Base-by-base conservation (phyloP, 2,888 invertebrate genomes). In the Patella pellucida region DNA sequence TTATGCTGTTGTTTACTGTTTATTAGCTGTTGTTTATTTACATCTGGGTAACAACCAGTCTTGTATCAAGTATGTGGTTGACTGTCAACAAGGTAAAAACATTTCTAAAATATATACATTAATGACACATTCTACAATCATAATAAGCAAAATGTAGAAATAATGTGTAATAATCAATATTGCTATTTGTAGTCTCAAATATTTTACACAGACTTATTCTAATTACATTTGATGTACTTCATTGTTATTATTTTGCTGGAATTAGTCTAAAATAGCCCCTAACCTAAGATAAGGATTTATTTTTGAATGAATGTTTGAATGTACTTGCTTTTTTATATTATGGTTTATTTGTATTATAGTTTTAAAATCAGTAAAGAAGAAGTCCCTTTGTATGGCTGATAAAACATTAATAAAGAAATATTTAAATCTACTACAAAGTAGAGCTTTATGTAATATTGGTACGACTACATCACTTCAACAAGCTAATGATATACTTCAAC, bases 401-500 rank as follows among this genome's bases (percentile, higher is more conserved):
- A 62, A 62, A 62, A 23, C 19, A 9, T 5, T 62, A 11, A 62
- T 62, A 62, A 23, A 62, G 23, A 23, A 62, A 11, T 23, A 62
- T 23, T 62, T 62, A 62, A 19, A 62, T 19, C 15, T 76, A n/a
- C 31, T 84, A 19, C 78, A 79, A 54, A 79, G 80, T 14, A 72
- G 41, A 23, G 76, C 82, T 69, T 78, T 80, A 11, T 77, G 78
- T 75, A 74, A 76, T 31, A 74, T 78, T 14, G 83, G 85, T 14
- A 80, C 83, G n/a, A 76, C 77, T 19, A 15, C 52, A 11, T 76
- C 82, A n/a, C 69, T 85, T 31, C 31, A 78, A 12, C 75, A 75
- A 69, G 83, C 85, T 9, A 62, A 85, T 56, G 76, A 80, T 67
- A 56, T 80, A 1, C 69, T 86, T 51, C 78, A 82, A 31, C 78